Base-by-base conservation (phyloP, 92 coral and sea anemone genomes). In the Metridium senile region DNA sequence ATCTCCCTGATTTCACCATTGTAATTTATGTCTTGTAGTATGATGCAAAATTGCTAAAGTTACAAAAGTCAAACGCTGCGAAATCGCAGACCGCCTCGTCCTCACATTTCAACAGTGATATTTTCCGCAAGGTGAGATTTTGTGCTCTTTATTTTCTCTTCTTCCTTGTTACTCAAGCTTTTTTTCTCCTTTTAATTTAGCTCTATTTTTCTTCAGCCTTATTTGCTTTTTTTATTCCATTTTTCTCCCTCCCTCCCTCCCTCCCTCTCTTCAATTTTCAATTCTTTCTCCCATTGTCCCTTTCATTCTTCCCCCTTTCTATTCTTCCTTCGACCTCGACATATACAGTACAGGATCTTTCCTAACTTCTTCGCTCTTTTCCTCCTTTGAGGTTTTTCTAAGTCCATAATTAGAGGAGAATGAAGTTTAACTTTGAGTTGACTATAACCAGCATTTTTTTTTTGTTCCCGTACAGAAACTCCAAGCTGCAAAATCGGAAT, bases 381-480 rank as follows among this genome's bases (percentile, higher is more conserved):
- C n/a, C n/a, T n/a, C n/a, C n/a, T n/a, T n/a, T n/a, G n/a, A n/a
- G n/a, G n/a, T n/a, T n/a, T n/a, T n/a, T n/a, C n/a, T n/a, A n/a
- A n/a, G n/a, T n/a, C n/a, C n/a, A n/a, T n/a, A n/a, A n/a, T n/a
- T n/a, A n/a, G n/a, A n/a, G n/a, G n/a, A n/a, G n/a, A n/a, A n/a
- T n/a, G n/a, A n/a, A n/a, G n/a, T n/a, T n/a, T n/a, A n/a, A n/a
- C n/a, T n/a, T n/a, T n/a, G n/a, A n/a, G n/a, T n/a, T n/a, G n/a
- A n/a, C n/a, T n/a, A n/a, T n/a, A n/a, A n/a, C n/a, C n/a, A n/a
- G n/a, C n/a, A n/a, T n/a, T n/a, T n/a, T n/a, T n/a, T n/a, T n/a
- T n/a, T n/a, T n/a, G n/a, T n/a, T n/a, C n/a, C n/a, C n/a, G n/a
- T 22, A 8, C 62, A 96, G 99, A 96, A 96, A 90, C 90, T 96